Evolutionary conservation across 1,140 invertebrate species (phyloP).

Genomic region (Meloidogyne hapla): DNA sequence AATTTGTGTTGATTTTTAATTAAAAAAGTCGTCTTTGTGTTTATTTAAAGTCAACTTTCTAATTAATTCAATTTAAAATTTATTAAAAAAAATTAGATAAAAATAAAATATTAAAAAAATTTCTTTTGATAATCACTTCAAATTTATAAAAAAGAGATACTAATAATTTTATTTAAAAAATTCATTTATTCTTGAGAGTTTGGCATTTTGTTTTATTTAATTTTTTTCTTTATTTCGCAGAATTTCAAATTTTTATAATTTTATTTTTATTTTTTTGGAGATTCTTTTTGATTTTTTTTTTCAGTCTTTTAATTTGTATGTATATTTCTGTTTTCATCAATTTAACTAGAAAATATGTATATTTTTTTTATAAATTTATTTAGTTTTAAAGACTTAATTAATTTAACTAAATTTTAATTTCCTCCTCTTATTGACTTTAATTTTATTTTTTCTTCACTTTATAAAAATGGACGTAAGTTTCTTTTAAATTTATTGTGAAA

Average conservation of each 20-base stretch:
- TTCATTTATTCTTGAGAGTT: background rate
- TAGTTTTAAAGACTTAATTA: background rate
- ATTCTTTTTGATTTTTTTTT: background rate
- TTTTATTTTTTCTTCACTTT: background rate
- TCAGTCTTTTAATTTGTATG: background rate
- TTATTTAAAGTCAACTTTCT: no score
- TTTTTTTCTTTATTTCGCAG: background rate
- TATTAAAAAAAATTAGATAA: no score
- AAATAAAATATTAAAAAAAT: no score
- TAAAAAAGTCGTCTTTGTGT: no score
- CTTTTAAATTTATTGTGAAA: slow-evolving; percentile 9
- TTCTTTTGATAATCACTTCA: no score
- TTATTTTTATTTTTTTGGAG: background rate
- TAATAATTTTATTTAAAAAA: background rate
- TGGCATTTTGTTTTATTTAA: background rate
- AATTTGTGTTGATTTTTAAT: no score
- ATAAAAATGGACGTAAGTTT: background rate
- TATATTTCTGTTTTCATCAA: no score
- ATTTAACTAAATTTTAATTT: background rate
- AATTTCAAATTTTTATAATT: no score
- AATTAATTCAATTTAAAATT: no score
- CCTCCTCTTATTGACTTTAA: background rate
- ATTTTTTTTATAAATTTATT: background rate
- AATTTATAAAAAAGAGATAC: no score
- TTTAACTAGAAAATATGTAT: no score